phyloP scores from a whole-genome alignment of 2,888 invertebrate species.

The Yponomeuta malinellus region DNA sequence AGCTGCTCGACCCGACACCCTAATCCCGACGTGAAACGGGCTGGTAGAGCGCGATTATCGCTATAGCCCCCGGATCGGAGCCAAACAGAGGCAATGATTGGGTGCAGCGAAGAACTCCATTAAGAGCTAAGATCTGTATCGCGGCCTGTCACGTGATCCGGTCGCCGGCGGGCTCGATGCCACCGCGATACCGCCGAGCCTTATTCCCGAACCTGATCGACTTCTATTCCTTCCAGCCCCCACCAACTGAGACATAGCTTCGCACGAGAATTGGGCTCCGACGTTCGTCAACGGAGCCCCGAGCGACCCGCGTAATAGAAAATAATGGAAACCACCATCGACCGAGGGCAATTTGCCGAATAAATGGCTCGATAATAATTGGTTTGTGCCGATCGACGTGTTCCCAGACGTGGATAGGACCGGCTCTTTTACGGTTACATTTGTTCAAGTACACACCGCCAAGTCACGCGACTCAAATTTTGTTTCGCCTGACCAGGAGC shows the following conservation, averaged over 20 bases:
- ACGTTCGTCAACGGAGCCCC: slow-evolving; percentile 35
- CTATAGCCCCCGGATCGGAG: slow-evolving; percentile 14
- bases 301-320: slow-evolving; percentile 42
- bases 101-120: slow-evolving; percentile 63
- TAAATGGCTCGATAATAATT: slow-evolving; percentile 44
- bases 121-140: slow-evolving; percentile 57
- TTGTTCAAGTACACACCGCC: slow-evolving; percentile 4
- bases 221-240: background rate
- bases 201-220: background rate
- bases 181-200: background rate
- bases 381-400: slow-evolving; percentile 19
- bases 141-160: slow-evolving; percentile 57
- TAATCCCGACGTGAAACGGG: slow-evolving; percentile 2
- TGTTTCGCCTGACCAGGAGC: background rate
- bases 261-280: background rate
- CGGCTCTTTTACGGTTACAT: background rate
- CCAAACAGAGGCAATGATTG: slow-evolving; percentile 44
- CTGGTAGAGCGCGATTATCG: slow-evolving; percentile 1
- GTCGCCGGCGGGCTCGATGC: slow-evolving; percentile 24
- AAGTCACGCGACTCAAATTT: slow-evolving; percentile 4
- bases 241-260: background rate
- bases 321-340: slow-evolving; percentile 55
- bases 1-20: background rate
- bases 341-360: slow-evolving; percentile 56
- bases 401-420: slow-evolving; percentile 4